Evolutionary conservation across 2,888 invertebrate species (phyloP).

Genomic region (Hypsopygia costalis): DNA sequence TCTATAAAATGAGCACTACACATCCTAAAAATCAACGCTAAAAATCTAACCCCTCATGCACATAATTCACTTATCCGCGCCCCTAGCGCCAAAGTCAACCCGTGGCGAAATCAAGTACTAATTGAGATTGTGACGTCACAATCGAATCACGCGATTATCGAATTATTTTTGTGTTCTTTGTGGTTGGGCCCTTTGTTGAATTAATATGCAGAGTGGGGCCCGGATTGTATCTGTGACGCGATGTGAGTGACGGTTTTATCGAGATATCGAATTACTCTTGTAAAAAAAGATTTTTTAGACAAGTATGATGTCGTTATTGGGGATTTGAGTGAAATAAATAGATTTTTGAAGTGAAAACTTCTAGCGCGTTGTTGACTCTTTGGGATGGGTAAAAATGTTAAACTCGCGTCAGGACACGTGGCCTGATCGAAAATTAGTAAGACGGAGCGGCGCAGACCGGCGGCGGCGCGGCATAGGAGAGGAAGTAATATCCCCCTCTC

Average conservation of each 20-base stretch:
- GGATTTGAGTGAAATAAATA: no score
- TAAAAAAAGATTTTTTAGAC: neutral
- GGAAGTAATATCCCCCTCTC: no score
- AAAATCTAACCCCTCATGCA: conserved; percentile 21
- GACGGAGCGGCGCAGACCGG: no score
- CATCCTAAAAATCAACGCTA: conserved; percentile 5
- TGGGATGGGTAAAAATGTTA: no score
- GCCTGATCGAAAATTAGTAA: no score
- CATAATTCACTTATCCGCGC: conserved; percentile 37
- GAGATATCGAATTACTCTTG: conserved; percentile 14
- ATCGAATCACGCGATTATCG: conserved; percentile 59
- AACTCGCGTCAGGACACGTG: no score
- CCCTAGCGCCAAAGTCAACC: conserved; percentile 15
- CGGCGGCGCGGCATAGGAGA: no score
- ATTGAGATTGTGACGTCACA: conserved; percentile 51
- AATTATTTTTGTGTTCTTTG: conserved; percentile 61
- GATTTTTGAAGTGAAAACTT: no score
- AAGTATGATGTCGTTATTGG: no score
- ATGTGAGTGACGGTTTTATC: conserved; percentile 13
- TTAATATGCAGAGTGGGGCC: conserved; percentile 22
- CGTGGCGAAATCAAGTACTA: conserved; percentile 37
- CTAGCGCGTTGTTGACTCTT: no score
- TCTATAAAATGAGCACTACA: no score
- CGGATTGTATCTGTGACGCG: conserved; percentile 14
- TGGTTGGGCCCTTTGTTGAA: conserved; percentile 28